phyloP scores from a whole-genome alignment of 2,888 invertebrate genomes.

The Iselma pallidipennis region DNA sequence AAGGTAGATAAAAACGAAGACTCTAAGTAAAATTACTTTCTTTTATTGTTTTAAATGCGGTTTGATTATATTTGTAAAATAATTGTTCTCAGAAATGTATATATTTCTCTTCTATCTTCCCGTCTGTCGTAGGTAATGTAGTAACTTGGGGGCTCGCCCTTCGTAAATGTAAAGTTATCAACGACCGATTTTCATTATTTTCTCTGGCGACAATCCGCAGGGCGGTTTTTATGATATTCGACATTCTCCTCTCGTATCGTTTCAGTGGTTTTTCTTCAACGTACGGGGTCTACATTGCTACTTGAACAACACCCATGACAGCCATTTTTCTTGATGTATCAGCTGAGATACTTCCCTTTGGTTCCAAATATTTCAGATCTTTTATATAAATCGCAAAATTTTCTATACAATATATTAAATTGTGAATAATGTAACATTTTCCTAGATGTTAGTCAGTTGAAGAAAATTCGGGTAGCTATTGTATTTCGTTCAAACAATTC shows the following conservation, averaged over 20 bases:
- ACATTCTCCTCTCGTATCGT: slow-evolving; percentile 21
- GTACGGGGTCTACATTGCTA: slow-evolving; percentile 33
- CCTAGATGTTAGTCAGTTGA: slow-evolving; percentile 22
- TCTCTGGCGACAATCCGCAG: slow-evolving; percentile 17
- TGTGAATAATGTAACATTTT: slow-evolving; percentile 22
- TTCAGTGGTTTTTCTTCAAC: slow-evolving; percentile 19
- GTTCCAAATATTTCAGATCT: slow-evolving; percentile 43
- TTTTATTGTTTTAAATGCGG: background rate
- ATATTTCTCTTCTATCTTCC: background rate
- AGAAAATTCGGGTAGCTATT: no score
- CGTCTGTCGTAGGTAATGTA: background rate
- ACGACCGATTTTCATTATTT: slow-evolving; percentile 13
- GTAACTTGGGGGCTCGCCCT: background rate
- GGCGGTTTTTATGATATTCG: slow-evolving; percentile 23
- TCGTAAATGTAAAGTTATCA: slow-evolving; percentile 1
- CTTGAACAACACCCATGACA: slow-evolving; percentile 45
- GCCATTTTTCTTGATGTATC: slow-evolving; percentile 49
- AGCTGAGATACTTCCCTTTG: slow-evolving; percentile 44
- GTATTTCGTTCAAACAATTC: slow-evolving; percentile 11
- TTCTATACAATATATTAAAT: slow-evolving; percentile 26
- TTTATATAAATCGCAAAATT: slow-evolving; percentile 37
- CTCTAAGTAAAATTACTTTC: no score
- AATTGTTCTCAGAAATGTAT: no score
- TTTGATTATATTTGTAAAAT: background rate
- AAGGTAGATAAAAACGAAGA: no score